Percentiles rank a stretch among this genome's conserved stretches.
These are phyloP conservation scores for Euplexia lucipara DNA, from an alignment of 2,888 invertebrate species.

Conservation along the genomic window DNA sequence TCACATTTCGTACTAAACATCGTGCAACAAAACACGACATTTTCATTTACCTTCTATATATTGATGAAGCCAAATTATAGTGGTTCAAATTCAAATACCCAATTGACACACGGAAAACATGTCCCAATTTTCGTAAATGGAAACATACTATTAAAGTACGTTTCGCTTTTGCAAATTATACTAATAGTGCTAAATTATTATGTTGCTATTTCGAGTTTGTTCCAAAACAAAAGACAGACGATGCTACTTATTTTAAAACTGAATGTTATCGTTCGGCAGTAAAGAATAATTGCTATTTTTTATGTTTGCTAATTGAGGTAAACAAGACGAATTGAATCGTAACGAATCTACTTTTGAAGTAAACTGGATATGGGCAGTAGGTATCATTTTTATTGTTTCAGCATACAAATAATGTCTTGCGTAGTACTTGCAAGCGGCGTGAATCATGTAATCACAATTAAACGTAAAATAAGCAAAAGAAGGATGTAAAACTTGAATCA, in stretches of 20 bases:
- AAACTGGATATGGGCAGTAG: too few species aligned
- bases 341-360: not conserved
- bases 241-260: constrained; percentile 1
- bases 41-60: not conserved
- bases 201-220: constrained; percentile 20
- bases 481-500: too few species aligned
- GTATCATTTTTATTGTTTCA: too few species aligned
- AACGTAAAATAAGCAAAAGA: too few species aligned
- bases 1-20: too few species aligned
- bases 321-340: constrained; percentile 9
- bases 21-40: too few species aligned
- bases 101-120: constrained; percentile 19
- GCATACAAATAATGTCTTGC: too few species aligned
- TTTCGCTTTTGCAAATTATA: constrained; percentile 18
- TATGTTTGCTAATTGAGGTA: constrained; percentile 8
- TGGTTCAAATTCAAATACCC: not conserved
- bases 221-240: constrained; percentile 8
- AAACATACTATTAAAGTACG: not conserved
- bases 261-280: not conserved
- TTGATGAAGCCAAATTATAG: not conserved
- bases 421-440: too few species aligned
- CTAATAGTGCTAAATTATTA: constrained; percentile 44
- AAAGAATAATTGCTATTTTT: constrained; percentile 1
- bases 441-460: too few species aligned
- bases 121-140: constrained; percentile 27